A percentile compares a stretch with the other conserved stretches of the same genome.
Conservation (phyloP, 2,888 invertebrate species). For the Blera fallax region DNA sequence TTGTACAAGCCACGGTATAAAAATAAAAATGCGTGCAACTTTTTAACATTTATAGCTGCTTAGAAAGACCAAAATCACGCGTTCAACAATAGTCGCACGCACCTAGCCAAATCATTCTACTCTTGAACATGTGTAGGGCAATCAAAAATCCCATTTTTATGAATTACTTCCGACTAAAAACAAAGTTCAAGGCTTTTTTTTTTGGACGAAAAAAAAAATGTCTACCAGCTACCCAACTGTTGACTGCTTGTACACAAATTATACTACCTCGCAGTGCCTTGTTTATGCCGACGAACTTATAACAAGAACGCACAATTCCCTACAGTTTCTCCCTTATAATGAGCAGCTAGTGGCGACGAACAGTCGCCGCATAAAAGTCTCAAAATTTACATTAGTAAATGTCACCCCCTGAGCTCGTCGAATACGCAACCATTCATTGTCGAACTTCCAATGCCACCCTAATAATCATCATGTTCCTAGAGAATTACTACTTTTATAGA, state of each 20-base stretch:
- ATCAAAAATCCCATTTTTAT: not conserved
- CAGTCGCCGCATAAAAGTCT: slow-evolving; percentile 55
- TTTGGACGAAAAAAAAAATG: not conserved
- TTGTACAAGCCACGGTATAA: too few species aligned
- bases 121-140: not conserved
- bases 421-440: not conserved
- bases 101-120: not conserved
- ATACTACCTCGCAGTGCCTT: not conserved
- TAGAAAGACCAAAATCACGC: not conserved
- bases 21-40: too few species aligned
- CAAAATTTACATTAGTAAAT: slow-evolving; percentile 35
- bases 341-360: slow-evolving; percentile 43
- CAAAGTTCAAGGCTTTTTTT: not conserved
- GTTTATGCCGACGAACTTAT: slow-evolving; percentile 1
- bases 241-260: not conserved
- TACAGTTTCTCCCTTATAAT: slow-evolving; percentile 14
- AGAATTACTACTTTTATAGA: slow-evolving; percentile 37
- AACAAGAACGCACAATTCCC: slow-evolving; percentile 33
- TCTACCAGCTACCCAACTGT: slow-evolving; percentile 6
- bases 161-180: not conserved
- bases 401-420: not conserved
- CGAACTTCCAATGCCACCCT: not conserved
- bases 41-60: too few species aligned
- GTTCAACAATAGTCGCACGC: not conserved
- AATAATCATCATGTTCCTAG: slow-evolving; percentile 10